A percentile compares a stretch with the other conserved stretches of the same genome.
phyloP scores from a whole-genome alignment of 2,888 invertebrate species.

The Drosophila putrida region DNA sequence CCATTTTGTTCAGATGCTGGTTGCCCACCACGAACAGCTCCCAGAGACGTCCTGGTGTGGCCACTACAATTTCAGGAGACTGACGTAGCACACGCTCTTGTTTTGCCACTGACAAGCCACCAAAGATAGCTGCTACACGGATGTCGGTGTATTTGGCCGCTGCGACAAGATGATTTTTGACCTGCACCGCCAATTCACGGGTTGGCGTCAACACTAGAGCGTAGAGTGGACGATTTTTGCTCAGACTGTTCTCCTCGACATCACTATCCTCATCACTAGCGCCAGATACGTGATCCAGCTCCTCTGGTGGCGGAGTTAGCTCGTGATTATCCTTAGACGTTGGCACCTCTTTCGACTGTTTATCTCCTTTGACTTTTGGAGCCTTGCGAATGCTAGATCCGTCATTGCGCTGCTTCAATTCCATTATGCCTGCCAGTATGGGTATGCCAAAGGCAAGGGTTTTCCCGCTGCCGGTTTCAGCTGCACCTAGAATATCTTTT shows the following conservation, averaged over 20 bases:
- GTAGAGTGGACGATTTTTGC: constrained; percentile 86
- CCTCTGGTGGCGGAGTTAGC: constrained; percentile 85
- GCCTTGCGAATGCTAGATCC: constrained; percentile 82
- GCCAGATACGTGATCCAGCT: constrained; percentile 76
- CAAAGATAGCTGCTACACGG: constrained; percentile 93
- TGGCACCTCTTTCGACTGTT: constrained; percentile 16
- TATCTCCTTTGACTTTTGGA: constrained; percentile 59
- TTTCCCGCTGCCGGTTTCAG: constrained; percentile 99
- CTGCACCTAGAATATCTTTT: constrained; percentile 98
- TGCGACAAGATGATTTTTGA: constrained; percentile 93
- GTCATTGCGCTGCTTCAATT: constrained; percentile 87
- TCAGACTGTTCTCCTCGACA: constrained; percentile 43
- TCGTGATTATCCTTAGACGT: constrained; percentile 59
- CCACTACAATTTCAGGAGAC: constrained; percentile 97
- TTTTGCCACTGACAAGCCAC: constrained; percentile 97
- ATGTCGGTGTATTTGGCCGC: constrained; percentile 92
- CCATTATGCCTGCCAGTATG: constrained; percentile 93
- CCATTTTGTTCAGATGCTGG: constrained; percentile 90
- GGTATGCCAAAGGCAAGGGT: constrained; percentile 99
- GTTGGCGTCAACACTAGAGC: constrained; percentile 98
- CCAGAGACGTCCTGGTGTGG: constrained; percentile 99
- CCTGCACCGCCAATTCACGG: constrained; percentile 97
- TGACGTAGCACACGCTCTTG: constrained; percentile 94
- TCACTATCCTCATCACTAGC: constrained; percentile 68
- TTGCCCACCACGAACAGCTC: constrained; percentile 94